phyloP scores from a whole-genome alignment of 2,888 invertebrate species.

The Andricus curvator region DNA sequence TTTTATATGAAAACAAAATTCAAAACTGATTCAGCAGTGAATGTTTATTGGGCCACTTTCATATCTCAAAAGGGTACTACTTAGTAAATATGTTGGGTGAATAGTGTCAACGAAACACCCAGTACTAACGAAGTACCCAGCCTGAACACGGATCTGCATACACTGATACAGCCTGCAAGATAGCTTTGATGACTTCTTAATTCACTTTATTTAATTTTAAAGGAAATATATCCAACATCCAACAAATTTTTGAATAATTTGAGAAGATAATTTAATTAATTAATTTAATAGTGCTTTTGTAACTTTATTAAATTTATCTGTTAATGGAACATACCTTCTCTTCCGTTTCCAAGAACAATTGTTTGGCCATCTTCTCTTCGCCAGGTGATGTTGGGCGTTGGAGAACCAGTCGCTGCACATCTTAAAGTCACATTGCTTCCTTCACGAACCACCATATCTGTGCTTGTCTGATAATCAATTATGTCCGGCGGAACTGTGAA shows the following conservation, averaged over 20 bases:
- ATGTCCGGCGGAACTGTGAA: constrained; percentile 88
- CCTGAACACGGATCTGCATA: not conserved
- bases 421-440: constrained; percentile 87
- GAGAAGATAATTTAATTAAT: no score
- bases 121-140: constrained; percentile 22
- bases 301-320: not conserved
- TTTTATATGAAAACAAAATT: not conserved
- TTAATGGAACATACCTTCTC: constrained; percentile 69
- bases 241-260: no score
- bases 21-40: not conserved
- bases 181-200: not conserved
- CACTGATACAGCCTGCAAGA: not conserved
- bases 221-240: not conserved
- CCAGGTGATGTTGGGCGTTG: constrained; percentile 90
- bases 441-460: constrained; percentile 88
- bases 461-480: constrained; percentile 86
- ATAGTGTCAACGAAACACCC: not conserved
- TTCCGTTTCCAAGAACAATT: constrained; percentile 78
- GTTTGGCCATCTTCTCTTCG: constrained; percentile 86
- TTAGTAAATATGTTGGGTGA: not conserved
- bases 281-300: no score
- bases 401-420: constrained; percentile 90
- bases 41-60: not conserved
- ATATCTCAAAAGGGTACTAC: not conserved
- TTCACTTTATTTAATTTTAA: not conserved